Base-by-base conservation (phyloP, 2,888 invertebrate genomes). In the Limnephilus auricula region DNA sequence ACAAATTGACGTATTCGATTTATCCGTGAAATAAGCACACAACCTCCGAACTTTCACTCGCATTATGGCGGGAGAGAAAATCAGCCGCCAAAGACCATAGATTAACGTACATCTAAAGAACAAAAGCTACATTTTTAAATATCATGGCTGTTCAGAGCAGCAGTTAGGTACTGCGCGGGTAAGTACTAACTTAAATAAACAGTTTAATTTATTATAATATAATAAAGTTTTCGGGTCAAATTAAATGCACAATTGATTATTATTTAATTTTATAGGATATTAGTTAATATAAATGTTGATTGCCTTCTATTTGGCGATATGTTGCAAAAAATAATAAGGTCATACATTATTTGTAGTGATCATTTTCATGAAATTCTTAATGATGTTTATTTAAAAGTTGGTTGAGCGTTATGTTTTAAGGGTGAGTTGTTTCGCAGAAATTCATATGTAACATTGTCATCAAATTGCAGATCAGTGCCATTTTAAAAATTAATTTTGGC, bases 121-220 rank as follows among this genome's bases (percentile, higher is more conserved):
- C 65, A 25, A 65, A 65, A 65, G 65, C 65, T 65, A 65, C 65
- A 65, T 65, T n/a, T 65, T 65, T 65, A 65, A 65, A 65, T 65
- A 65, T 65, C 65, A 65, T 65, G 65, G 65, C 65, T 65, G 65
- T 65, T 65, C 65, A 65, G 65, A 65, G 65, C 65, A 9, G 65
- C 65, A 65, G 65, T 65, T 65, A 65, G 65, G 65, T 65, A 65
- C 65, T n/a, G 65, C 65, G 65, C 25, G 65, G 65, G 65, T 65
- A 65, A 65, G 65, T 65, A 65, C 65, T 65, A 65, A 65, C 65
- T 65, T 65, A 65, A 65, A 65, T 65, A 65, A 65, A 65, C 65
- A n/a, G 25, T 65, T 5, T 65, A 65, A 65, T 65, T 45, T 50
- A 50, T 50, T 2, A 65, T 65, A 25, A 65, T 25, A 65, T 25